Evolutionary conservation across 2,797 vertebrate genomes (phyloP), one percentile per base, ranked within the genome.

Genomic region (Gallinago nigripennis): DNA sequence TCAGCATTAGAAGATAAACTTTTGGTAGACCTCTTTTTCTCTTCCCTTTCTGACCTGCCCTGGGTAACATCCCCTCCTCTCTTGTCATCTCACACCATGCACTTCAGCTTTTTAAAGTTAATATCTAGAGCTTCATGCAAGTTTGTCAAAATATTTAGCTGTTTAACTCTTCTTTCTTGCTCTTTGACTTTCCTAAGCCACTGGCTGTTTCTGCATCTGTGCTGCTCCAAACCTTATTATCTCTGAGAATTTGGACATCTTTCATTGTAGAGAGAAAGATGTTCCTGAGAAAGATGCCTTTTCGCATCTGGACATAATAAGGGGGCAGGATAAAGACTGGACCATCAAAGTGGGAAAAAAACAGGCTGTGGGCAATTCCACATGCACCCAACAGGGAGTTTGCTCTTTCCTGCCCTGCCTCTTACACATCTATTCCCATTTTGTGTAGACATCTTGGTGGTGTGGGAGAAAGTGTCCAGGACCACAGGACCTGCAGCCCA

Each of bases 91-190:
- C 8, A 6, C 21, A 69, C 12, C 23, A 16, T 11, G 15, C 30
- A 43, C 27, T 14, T 27, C 35, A 66, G 21, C 9, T 72, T 39
- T 54, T 61, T 8, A 8, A 63, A 73, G 4, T 66, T 27, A 64
- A 3, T 15, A 50, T 21, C n/a, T 63, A 43, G 21, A 65, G 6
- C 9, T 72, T 75, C 23, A 15, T 37, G 24, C 21, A 37, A 68
- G 18, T 35, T 53, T 65, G 31, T 39, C 4, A 69, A 65, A 64
- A 58, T 39, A 50, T 45, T 33, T 37, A 64, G 8, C 53, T 5
- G 15, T 21, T 30, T 58, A 73, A 60, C 3, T 21, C 3, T 31
- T 56, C 24, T 30, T 14, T 0, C 0, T 16, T 60, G 8, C 11
- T 39, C 6, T 66, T 50, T 76, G 30, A 6, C 20, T 77, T 84